Evolutionary conservation across 2,797 vertebrate genomes (phyloP).

Genomic region (Buceros bicornis): DNA sequence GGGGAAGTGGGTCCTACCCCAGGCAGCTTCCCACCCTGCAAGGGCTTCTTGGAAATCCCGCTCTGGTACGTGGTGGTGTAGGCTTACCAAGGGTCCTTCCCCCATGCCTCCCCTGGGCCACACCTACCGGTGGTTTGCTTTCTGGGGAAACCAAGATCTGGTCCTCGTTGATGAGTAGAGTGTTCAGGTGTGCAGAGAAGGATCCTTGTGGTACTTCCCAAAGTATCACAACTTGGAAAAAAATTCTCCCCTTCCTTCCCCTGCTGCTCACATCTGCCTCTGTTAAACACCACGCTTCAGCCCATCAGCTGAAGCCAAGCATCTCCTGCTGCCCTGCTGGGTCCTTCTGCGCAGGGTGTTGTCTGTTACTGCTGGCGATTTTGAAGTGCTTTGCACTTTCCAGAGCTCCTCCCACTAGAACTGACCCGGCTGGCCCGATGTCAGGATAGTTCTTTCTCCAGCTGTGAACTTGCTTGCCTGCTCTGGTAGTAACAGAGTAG

Average conservation of each 20-base stretch:
- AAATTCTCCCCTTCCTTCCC: background rate
- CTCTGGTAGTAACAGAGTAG: background rate
- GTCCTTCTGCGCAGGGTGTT: background rate
- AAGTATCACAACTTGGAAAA: background rate
- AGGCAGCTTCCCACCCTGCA: background rate
- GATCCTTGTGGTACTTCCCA: background rate
- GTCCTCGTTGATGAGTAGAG: background rate
- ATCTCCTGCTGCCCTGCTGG: background rate
- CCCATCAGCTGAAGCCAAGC: background rate
- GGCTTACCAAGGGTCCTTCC: background rate
- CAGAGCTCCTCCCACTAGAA: background rate
- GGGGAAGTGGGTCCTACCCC: background rate
- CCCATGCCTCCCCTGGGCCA: background rate
- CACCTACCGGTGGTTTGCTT: background rate
- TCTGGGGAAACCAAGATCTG: background rate
- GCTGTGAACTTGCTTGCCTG: background rate
- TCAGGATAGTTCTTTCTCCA: background rate
- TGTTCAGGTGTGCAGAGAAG: background rate
- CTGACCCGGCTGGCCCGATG: background rate
- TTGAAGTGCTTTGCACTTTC: background rate
- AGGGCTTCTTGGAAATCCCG: background rate
- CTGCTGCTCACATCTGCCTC: background rate
- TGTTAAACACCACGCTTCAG: background rate
- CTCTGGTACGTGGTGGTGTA: accelerated
- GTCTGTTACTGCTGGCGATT: background rate